Evolutionary conservation across 2,113 vertebrate genomes (phyloP).

Genomic region (Etheostoma cragini): DNA sequence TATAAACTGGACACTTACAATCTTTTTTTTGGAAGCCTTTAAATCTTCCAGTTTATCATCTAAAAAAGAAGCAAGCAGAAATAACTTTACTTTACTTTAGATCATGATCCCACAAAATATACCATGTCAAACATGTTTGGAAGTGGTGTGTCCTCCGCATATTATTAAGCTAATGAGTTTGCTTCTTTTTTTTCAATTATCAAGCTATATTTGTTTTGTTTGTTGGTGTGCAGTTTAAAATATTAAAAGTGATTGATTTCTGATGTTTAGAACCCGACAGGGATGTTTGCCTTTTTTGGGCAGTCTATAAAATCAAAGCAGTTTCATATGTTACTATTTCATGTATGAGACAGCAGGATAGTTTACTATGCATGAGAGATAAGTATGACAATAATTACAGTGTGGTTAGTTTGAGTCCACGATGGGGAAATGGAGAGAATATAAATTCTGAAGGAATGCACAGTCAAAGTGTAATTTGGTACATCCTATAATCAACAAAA

Average conservation of each 20-base stretch:
- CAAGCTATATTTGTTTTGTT: not conserved
- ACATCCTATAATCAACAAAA: not conserved
- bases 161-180: not conserved
- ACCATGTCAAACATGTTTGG: not conserved
- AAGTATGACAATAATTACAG: not conserved
- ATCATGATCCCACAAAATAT: not conserved
- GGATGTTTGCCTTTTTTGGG: not conserved
- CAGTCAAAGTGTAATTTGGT: not conserved
- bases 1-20: constrained; percentile 86
- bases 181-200: not conserved
- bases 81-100: not conserved
- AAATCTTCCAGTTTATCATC: constrained; percentile 95
- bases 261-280: too few species aligned
- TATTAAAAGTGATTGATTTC: too few species aligned
- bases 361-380: not conserved
- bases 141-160: not conserved
- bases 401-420: not conserved
- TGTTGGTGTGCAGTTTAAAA: too few species aligned
- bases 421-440: too few species aligned
- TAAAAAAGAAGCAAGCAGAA: constrained; percentile 57
- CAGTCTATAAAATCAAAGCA: not conserved
- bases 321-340: not conserved
- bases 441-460: not conserved
- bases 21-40: constrained; percentile 94
- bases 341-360: not conserved